Percentiles rank a stretch among this genome's conserved stretches.
Conservation (phyloP, 2,797 vertebrate species). For the Acanthurus tractus region DNA sequence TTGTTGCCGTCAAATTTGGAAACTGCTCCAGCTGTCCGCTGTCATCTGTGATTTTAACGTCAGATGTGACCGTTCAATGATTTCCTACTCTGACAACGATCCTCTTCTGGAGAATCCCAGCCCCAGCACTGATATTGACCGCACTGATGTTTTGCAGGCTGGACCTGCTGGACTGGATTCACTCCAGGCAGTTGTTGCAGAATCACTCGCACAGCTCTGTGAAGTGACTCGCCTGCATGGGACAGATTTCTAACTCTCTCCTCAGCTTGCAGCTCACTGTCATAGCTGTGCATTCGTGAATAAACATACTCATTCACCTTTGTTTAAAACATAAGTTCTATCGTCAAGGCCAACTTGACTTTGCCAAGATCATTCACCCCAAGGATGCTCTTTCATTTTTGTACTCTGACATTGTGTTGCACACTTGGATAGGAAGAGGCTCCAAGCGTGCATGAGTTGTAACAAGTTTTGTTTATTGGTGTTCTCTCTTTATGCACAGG, state of each 20-base stretch:
- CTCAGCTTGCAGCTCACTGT: too few species aligned
- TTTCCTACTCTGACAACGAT: not conserved
- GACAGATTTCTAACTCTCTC: too few species aligned
- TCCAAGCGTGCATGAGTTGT: too few species aligned
- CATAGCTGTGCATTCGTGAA: too few species aligned
- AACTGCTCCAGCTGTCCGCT: constrained; percentile 2
- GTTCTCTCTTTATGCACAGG: too few species aligned
- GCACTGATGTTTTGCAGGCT: not conserved
- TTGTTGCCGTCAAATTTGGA: not conserved
- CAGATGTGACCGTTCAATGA: not conserved
- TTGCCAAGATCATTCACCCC: not conserved
- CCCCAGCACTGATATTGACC: not conserved
- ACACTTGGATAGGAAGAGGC: too few species aligned
- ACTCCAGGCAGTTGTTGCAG: not conserved
- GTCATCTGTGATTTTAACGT: not conserved
- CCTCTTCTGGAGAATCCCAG: not conserved
- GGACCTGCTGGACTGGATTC: not conserved
- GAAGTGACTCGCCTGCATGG: not conserved
- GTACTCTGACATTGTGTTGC: not conserved
- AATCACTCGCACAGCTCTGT: not conserved
- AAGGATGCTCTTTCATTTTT: not conserved
- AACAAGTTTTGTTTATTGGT: too few species aligned
- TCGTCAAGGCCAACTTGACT: not conserved
- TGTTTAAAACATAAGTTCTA: not conserved
- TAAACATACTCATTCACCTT: not conserved